Evolutionary conservation across 2,797 vertebrate genomes (phyloP).

Genomic region (Takifugu ocellatus): DNA sequence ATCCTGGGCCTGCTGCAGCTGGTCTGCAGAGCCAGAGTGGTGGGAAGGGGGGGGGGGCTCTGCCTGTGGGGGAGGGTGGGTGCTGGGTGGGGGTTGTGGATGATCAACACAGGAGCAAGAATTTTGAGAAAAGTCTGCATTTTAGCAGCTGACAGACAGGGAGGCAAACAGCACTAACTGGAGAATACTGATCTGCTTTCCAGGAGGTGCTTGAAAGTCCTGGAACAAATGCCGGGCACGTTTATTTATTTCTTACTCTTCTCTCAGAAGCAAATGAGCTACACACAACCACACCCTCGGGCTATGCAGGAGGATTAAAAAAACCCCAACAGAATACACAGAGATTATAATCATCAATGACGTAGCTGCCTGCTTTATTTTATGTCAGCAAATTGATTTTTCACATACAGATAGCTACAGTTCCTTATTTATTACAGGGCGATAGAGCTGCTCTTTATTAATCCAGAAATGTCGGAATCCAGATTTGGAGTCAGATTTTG

Average conservation of each 20-base stretch:
- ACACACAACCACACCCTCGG: conserved; percentile 48
- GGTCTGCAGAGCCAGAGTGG: conserved; percentile 44
- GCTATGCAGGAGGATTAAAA: conserved; percentile 18
- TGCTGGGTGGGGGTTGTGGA: conserved; percentile 37
- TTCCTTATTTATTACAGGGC: background rate
- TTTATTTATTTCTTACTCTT: conserved; percentile 41
- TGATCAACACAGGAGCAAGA: conserved; percentile 47
- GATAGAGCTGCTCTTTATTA: background rate
- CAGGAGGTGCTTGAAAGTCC: conserved; percentile 4
- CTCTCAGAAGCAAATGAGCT: conserved; percentile 40
- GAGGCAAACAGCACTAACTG: conserved; percentile 9
- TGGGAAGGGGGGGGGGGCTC: conserved; percentile 11
- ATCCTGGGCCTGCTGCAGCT: conserved; percentile 53
- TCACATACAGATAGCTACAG: background rate
- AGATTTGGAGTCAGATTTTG: too few relatives aligned
- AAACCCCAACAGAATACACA: too few relatives aligned
- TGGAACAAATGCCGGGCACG: conserved; percentile 11
- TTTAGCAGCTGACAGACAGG: conserved; percentile 18
- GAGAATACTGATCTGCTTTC: conserved; percentile 12
- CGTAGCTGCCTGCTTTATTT: conserved; percentile 1
- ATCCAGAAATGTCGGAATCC: too few relatives aligned
- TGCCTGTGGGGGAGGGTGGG: conserved; percentile 31
- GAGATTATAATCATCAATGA: background rate
- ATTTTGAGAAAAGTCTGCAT: conserved; percentile 53
- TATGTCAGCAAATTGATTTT: background rate